Conservation (phyloP, 2,113 vertebrate genomes). For the Anser cygnoides region DNA sequence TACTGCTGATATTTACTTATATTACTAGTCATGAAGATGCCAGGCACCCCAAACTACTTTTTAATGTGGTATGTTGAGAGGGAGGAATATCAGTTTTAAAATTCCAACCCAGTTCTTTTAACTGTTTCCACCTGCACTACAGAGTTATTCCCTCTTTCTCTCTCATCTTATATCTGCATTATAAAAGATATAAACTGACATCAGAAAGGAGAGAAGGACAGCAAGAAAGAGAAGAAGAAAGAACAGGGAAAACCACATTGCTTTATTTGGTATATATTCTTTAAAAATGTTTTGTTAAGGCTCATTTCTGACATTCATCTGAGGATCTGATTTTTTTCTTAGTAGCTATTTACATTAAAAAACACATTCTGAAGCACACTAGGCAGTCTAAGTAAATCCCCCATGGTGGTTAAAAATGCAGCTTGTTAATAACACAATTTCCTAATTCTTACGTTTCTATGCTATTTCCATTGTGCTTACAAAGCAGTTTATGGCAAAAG, state of each 20-base stretch:
- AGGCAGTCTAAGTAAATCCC: constrained; percentile 39
- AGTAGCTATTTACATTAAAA: constrained; percentile 53
- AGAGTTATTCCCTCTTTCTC: constrained; percentile 6
- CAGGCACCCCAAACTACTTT: constrained; percentile 62
- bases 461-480: constrained; percentile 77
- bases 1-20: constrained; percentile 54
- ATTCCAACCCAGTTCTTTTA: constrained; percentile 68
- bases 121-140: constrained; percentile 71
- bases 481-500: constrained; percentile 59
- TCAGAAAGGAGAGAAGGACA: neutral
- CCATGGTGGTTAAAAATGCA: constrained; percentile 31
- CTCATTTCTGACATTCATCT: constrained; percentile 37
- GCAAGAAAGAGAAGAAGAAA: constrained; percentile 13
- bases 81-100: constrained; percentile 68
- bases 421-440: constrained; percentile 69
- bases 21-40: constrained; percentile 63
- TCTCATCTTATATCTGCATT: constrained; percentile 17
- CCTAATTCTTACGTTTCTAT: constrained; percentile 71
- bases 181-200: constrained; percentile 38
- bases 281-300: constrained; percentile 27
- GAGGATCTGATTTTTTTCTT: constrained; percentile 30
- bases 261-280: neutral
- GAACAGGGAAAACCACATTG: neutral
- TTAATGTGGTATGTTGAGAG: constrained; percentile 62
- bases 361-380: constrained; percentile 28